These are phyloP conservation scores for Sebastes schlegelii DNA, from an alignment of 2,113 vertebrate genomes.

Conservation along the genomic window DNA sequence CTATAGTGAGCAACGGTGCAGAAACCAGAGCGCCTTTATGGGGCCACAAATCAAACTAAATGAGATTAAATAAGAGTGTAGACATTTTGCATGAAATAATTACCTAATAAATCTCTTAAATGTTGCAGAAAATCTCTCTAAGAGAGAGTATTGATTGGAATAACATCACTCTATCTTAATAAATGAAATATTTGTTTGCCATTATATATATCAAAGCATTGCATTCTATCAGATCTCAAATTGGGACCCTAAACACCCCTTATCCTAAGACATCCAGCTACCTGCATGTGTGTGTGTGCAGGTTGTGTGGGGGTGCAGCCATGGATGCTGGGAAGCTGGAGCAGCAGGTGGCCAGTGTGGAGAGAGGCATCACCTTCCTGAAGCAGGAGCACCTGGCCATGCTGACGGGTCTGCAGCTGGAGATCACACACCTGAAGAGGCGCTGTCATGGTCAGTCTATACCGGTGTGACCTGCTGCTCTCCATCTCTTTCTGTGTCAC, in stretches of 20 bases:
- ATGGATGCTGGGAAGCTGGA: slow-evolving; percentile 93
- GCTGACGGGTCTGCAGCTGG: slow-evolving; percentile 91
- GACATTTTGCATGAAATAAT: neutral
- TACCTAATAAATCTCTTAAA: neutral
- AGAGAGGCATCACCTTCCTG: slow-evolving; percentile 92
- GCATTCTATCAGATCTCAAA: neutral
- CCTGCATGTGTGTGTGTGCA: slow-evolving; percentile 12
- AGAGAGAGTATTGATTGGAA: neutral
- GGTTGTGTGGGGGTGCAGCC: slow-evolving; percentile 76
- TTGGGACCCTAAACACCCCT: neutral
- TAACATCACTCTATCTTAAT: neutral
- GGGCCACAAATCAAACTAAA: neutral
- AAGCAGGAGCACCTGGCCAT: slow-evolving; percentile 94
- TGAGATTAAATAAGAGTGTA: neutral
- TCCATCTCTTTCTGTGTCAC: slow-evolving; percentile 5
- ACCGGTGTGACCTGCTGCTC: neutral
- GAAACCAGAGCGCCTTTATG: neutral
- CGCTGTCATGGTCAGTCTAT: slow-evolving; percentile 90
- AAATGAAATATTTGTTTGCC: neutral
- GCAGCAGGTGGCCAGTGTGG: slow-evolving; percentile 95
- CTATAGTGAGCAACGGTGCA: neutral
- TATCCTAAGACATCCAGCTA: neutral
- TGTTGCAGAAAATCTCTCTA: neutral
- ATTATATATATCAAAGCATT: neutral
- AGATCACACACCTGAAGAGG: slow-evolving; percentile 94